Percentiles rank a stretch among this genome's conserved stretches.
phyloP scores from a whole-genome alignment of 2,888 invertebrate species.

The Drosophila multiciliata region DNA sequence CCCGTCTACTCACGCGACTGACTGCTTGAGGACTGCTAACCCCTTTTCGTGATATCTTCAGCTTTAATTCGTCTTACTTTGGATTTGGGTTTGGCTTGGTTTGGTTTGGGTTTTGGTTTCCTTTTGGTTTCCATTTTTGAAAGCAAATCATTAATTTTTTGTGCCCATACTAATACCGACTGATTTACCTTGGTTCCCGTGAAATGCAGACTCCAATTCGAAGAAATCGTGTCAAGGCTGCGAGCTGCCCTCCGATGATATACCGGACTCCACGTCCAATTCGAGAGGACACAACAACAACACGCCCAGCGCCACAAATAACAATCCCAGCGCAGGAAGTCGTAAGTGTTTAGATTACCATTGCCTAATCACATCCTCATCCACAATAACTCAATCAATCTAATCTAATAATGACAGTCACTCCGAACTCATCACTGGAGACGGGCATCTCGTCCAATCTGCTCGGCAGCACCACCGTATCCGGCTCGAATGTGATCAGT shows the following conservation, averaged over 20 bases:
- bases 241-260: conserved; percentile 90
- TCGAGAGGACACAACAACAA: conserved; percentile 91
- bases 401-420: conserved; percentile 67
- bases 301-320: conserved; percentile 91
- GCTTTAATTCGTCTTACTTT: conserved; percentile 19
- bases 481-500: conserved; percentile 85
- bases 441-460: conserved; percentile 87
- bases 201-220: conserved; percentile 86
- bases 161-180: conserved; percentile 36
- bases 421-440: conserved; percentile 85
- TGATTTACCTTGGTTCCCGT: conserved; percentile 56
- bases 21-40: conserved; percentile 23
- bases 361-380: neutral
- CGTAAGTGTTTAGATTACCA: conserved; percentile 73
- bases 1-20: conserved; percentile 37
- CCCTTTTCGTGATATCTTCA: conserved; percentile 39
- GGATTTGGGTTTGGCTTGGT: conserved; percentile 8
- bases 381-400: conserved; percentile 2
- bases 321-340: conserved; percentile 87
- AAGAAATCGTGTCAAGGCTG: conserved; percentile 92
- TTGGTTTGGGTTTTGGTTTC: conserved; percentile 1
- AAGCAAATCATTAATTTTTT: conserved; percentile 74
- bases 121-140: conserved; percentile 43
- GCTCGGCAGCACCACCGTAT: conserved; percentile 90
- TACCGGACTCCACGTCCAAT: conserved; percentile 88